phyloP scores from a whole-genome alignment of 2,113 vertebrate genomes.

The Crypturellus undulatus region DNA sequence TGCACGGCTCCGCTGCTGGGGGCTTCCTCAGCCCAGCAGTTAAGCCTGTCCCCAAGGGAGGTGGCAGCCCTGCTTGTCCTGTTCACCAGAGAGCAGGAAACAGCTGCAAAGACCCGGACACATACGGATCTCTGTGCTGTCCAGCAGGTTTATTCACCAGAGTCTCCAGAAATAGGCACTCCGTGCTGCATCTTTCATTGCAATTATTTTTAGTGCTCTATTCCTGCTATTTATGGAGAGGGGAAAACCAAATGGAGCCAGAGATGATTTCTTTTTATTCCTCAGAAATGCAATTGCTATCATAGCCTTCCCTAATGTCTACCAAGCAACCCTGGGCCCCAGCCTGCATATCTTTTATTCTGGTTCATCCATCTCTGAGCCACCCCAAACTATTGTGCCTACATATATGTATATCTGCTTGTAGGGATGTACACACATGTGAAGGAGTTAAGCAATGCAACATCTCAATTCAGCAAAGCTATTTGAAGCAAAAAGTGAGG shows the following conservation, averaged over 20 bases:
- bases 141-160: neutral
- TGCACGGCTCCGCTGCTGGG: neutral
- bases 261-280: neutral
- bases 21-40: neutral
- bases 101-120: neutral
- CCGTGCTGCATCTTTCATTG: neutral
- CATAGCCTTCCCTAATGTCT: rapidly evolving
- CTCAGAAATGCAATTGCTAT: neutral
- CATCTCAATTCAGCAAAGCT: neutral
- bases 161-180: neutral
- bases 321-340: neutral
- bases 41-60: neutral
- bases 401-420: neutral
- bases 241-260: neutral
- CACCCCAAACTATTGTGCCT: neutral
- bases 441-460: neutral
- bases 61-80: neutral
- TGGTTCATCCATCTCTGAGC: neutral
- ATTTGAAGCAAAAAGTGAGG: neutral
- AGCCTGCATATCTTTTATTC: neutral
- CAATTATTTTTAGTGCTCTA: neutral
- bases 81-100: neutral
- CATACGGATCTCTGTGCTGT: neutral
- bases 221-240: neutral
- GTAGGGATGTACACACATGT: neutral